Conservation (phyloP, 2,113 vertebrate species). For the Monopterus albus region DNA sequence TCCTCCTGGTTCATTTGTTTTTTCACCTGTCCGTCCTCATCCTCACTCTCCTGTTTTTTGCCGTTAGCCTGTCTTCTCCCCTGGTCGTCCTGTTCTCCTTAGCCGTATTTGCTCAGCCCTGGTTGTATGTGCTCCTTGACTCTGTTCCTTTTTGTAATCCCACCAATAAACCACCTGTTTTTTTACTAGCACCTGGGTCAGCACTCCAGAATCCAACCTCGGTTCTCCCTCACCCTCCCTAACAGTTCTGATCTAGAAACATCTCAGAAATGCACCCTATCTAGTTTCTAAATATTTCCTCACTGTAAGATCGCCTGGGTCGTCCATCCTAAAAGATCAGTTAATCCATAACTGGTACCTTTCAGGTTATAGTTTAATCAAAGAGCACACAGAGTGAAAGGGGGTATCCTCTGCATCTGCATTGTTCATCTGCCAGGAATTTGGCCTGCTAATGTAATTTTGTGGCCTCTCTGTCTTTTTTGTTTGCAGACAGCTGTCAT, state of each 20-base stretch:
- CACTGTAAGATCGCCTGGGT: slow-evolving; percentile 45
- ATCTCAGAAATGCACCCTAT: slow-evolving; percentile 24
- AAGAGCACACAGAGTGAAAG: slow-evolving; percentile 37
- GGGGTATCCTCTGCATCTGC: slow-evolving; percentile 24
- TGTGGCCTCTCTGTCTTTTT: slow-evolving; percentile 48
- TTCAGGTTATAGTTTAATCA: slow-evolving; percentile 59
- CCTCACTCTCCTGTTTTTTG: no score
- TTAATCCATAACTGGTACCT: slow-evolving; percentile 43
- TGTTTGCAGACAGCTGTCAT: slow-evolving; percentile 89
- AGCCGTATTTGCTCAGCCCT: no score
- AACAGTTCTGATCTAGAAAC: slow-evolving; percentile 27
- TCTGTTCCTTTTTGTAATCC: no score
- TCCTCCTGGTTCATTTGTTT: no score
- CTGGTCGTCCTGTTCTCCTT: no score
- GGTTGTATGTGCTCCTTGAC: no score
- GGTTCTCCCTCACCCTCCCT: no score
- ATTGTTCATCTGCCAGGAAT: slow-evolving; percentile 62
- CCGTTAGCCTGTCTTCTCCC: no score
- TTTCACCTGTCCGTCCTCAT: no score
- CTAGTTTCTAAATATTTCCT: slow-evolving; percentile 37
- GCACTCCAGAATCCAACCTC: no score
- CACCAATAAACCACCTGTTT: no score
- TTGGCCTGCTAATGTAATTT: slow-evolving; percentile 59
- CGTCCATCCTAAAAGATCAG: slow-evolving; percentile 52
- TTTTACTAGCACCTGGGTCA: no score